A percentile compares a stretch with the other conserved stretches of the same genome.
Conservation (phyloP, 2,888 invertebrate genomes). For the Poecilus cupreus region DNA sequence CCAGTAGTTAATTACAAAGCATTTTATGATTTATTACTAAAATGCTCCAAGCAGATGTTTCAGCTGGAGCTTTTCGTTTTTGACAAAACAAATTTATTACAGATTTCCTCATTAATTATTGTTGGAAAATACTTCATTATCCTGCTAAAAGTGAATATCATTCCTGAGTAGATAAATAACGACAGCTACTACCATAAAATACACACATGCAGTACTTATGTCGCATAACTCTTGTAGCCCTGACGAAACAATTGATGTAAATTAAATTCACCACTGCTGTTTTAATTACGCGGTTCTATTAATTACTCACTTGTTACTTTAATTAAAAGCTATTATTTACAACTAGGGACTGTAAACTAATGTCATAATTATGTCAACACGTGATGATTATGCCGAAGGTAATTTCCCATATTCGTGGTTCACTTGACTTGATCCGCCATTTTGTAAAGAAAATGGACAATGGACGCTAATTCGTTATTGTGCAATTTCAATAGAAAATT, state of each 20-base stretch:
- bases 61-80: not conserved
- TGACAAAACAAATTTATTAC: not conserved
- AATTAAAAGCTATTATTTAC: slow-evolving; percentile 55
- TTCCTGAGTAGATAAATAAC: not conserved
- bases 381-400: not conserved
- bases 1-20: not conserved
- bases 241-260: slow-evolving; percentile 42
- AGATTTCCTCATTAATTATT: not conserved
- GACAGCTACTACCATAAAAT: not conserved
- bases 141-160: too few species aligned
- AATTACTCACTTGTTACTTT: slow-evolving; percentile 51
- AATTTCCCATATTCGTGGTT: slow-evolving; percentile 12
- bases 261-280: slow-evolving; percentile 43
- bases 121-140: not conserved
- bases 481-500: not conserved
- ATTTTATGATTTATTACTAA: not conserved
- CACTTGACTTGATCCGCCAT: not conserved
- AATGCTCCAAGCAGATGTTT: not conserved
- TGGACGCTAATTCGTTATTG: slow-evolving; percentile 1
- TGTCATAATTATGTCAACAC: slow-evolving; percentile 43
- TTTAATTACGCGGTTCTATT: slow-evolving; percentile 53
- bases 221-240: slow-evolving; percentile 1
- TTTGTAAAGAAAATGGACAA: not conserved
- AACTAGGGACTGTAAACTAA: slow-evolving; percentile 37
- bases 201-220: not conserved